Base-by-base conservation (phyloP, 2,113 vertebrate genomes). In the Pleuronectes platessa region DNA sequence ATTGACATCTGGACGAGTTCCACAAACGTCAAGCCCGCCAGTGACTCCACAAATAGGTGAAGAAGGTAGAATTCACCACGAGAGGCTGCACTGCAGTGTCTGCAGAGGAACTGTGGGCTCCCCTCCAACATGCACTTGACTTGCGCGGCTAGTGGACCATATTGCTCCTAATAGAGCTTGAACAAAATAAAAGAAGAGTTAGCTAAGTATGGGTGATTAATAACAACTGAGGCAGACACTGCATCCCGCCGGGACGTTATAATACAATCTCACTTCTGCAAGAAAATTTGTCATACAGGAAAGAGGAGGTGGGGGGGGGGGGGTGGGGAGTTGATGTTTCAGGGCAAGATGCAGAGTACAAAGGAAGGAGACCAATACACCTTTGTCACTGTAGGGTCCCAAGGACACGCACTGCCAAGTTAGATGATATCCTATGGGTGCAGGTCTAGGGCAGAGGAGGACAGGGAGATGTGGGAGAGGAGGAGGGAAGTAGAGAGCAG, bases 81-180 rank as follows among this genome's bases (percentile, higher is more conserved):
- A 70, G 81, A 56, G 78, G 85, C 90, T 92, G 89, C 92, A 93
- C 82, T 93, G 91, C 91, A 91, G 91, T 91, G 87, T 82, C 86
- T 88, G 87, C 86, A 90, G 87, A 82, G 84, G 14, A 73, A 73
- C 65, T 61, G 47, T 18, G 64, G 69, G 56, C 59, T 87, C 81
- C 55, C 61, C 78, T 88, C 79, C 74, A 64, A 61, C 71, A 23
- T 71, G 84, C 11, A 47, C 68, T 80, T 37, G 24, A 70, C 80
- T 51, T 23, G 5, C 71, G 62, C 60, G 53, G 35, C 61, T 69
- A 47, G 64, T 21, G 55, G 37, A 75, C 64, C 65, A 61, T 61
- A 77, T 42, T 63, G 24, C 69, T 74, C 62, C 21, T 64, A 59
- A 73, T 13, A 68, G n/a, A 75, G 45, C 27, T 45, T n/a, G 27